These are phyloP conservation scores for Rostratula benghalensis DNA, from an alignment of 2,113 vertebrate species.

Conservation along the genomic window DNA sequence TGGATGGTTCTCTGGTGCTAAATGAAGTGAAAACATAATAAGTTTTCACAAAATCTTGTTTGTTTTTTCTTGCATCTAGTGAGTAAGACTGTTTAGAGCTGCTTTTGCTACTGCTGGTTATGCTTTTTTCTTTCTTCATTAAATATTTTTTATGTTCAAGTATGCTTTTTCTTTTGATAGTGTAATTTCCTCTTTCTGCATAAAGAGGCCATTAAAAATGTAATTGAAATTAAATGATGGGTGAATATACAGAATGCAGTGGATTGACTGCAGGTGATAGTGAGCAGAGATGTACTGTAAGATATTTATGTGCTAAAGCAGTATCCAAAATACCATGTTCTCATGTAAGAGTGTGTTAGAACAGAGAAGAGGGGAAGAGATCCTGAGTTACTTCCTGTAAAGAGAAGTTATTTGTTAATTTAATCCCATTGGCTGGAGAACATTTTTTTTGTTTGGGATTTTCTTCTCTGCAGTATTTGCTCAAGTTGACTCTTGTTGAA, in stretches of 20 bases:
- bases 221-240: background rate
- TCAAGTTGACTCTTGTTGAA: background rate
- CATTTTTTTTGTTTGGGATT: background rate
- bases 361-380: background rate
- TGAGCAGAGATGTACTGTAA: background rate
- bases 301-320: background rate
- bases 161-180: background rate
- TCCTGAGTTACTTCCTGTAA: background rate
- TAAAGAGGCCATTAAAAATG: background rate
- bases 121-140: background rate
- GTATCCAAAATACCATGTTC: background rate
- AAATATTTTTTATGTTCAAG: background rate
- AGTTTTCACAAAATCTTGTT: conserved; percentile 15
- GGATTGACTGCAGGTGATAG: background rate
- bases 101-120: background rate
- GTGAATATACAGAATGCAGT: background rate
- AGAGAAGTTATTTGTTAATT: background rate
- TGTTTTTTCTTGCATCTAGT: background rate
- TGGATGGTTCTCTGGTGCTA: conserved; percentile 20
- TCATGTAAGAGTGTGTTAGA: background rate
- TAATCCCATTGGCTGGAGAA: background rate
- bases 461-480: background rate
- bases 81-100: background rate
- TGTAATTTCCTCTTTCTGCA: background rate
- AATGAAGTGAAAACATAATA: conserved; percentile 6